Evolutionary conservation across 1,140 invertebrate genomes (phyloP).

Genomic region (Drosophila chauvacae): DNA sequence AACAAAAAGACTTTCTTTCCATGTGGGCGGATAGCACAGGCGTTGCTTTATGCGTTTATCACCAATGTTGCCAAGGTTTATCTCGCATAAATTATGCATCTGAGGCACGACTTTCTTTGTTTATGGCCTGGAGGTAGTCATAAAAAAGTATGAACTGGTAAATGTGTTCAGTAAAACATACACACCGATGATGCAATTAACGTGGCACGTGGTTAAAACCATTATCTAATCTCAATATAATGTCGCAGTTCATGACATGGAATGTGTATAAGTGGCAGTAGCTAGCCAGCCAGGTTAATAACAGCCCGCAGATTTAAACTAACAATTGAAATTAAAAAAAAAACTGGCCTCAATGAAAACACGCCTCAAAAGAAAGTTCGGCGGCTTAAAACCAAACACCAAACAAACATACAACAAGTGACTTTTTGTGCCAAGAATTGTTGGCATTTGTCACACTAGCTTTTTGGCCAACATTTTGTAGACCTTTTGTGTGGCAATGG

Average conservation of each 20-base stretch:
- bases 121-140: conserved; percentile 18
- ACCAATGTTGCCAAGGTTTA: conserved; percentile 17
- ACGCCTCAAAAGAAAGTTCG: conserved; percentile 73
- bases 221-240: conserved; percentile 70
- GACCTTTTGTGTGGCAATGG: conserved; percentile 14
- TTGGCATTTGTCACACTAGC: conserved; percentile 43
- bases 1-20: conserved; percentile 17
- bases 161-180: conserved; percentile 15
- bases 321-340: conserved; percentile 41
- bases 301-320: conserved; percentile 24
- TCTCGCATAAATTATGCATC: conserved; percentile 35
- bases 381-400: conserved; percentile 27
- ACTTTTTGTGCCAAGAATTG: conserved; percentile 53
- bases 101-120: conserved; percentile 35
- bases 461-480: conserved; percentile 44
- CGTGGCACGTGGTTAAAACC: conserved; percentile 40
- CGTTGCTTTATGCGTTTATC: conserved; percentile 27
- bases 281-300: conserved; percentile 49
- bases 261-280: conserved; percentile 22
- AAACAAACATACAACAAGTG: conserved; percentile 39
- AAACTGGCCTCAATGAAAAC: conserved; percentile 41
- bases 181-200: conserved; percentile 45
- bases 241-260: conserved; percentile 70
- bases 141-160: conserved; percentile 37
- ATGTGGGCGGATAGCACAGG: conserved; percentile 26